Base-by-base conservation (phyloP, 2,113 vertebrate species). In the Seriola aureovittata region DNA sequence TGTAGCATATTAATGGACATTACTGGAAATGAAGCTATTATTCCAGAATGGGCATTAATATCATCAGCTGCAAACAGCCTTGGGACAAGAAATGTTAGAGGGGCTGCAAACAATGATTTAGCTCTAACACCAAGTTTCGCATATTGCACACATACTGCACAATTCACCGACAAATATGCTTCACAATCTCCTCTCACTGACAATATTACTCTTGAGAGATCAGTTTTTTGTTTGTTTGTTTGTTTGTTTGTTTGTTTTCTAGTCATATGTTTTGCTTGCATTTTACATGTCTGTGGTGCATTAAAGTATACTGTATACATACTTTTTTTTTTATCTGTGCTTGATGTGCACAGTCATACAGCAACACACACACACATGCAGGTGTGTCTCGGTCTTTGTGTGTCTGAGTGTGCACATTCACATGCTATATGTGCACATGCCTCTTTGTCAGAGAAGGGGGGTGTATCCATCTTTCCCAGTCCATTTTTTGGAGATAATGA, bases 11-110 rank as follows among this genome's bases (percentile, higher is more conserved):
- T 97, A 97, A 97, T 96, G 95, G 68, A 94, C 95, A 96, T 96
- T 97, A 96, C 94, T 95, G 68, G 95, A 96, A 97, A 97, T 97
- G 93, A 96, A 96, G 96, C 94, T 94, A 96, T 96, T 97, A 95
- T 93, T 96, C 94, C 93, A 96, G 94, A 83, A 95, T 95, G 94
- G 95, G 95, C 95, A 96, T 96, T 96, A 95, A 96, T 96, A 95
- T 91, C 11, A 93, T 92, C 90, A 93, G 93, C 93, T 71, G 78
- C 90, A 91, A 90, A 94, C 86, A 84, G 87, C 92, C 90, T 78
- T 76, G 62, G 91, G 91, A 91, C 17, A 74, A 52, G 71, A 71
- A 67, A 69, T 21, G 71, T 85, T 52, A 50, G 70, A 44, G 4
- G 21, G 19, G 55, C 76, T 57, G 78, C 38, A 21, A 70, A 76